Base-by-base conservation (phyloP, 2,797 vertebrate species). In the Catostomus latipinnis region DNA sequence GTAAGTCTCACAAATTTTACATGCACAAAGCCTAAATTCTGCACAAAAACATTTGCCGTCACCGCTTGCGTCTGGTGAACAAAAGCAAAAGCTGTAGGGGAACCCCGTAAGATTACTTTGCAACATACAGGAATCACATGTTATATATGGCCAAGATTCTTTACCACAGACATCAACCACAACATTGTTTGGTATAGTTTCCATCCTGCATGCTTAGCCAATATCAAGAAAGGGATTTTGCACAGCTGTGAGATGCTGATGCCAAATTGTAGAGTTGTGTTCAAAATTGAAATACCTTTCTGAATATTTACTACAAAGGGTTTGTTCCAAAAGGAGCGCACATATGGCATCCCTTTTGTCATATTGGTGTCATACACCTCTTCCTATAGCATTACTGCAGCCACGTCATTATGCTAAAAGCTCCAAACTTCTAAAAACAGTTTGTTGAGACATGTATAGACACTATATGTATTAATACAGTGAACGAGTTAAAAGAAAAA, bases 321-420 rank as follows among this genome's bases (percentile, higher is more conserved):
- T 5, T 4, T 48, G 60, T 56, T 65, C 43, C 10, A 62, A 65
- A 74, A 67, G 43, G 53, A 68, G 63, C 45, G 4, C 8, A 34
- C 45, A 76, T 34, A 67, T 11, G 89, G 88, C 63, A 49, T n/a
- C 6, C 13, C 8, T 68, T 68, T 63, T 34, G 63, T 8, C 53
- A 14, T 34, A 48, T 6, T 58, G 45, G 12, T 50, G 18, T 58
- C 54, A 76, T 49, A 13, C 65, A 68, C 16, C 16, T 70, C 50
- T 13, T 13, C 46, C 62, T 14, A 65, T 9, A n/a, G 12, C 43
- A 43, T n/a, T 45, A 14, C 22, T 68, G 65, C 10, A 12, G 34
- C 34, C 74, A 46, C 81, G 82, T 87, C 85, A 87, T 89, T 83
- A 88, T 88, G 87, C 81, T 88, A 84, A 86, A 84, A 88, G 82